Conservation (phyloP, 2,888 invertebrate species). For the Drosophila melanosoma region DNA sequence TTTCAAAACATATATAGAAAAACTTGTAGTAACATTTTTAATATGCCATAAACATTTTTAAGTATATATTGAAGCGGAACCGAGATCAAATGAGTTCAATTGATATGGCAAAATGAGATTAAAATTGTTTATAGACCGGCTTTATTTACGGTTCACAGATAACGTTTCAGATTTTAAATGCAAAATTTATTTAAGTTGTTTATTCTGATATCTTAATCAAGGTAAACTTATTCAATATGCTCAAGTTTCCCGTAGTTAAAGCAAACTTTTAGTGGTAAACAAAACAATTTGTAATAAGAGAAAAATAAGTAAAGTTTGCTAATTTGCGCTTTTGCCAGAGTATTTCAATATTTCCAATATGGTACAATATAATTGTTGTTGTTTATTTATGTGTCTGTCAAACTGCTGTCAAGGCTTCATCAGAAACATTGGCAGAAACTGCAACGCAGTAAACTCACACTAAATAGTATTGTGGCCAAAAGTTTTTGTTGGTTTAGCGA, state of each 20-base stretch:
- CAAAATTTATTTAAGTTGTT: not conserved
- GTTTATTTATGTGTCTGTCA: conserved; percentile 70
- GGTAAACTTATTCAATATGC: not conserved
- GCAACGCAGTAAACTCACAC: conserved; percentile 13
- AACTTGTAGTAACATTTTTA: not conserved
- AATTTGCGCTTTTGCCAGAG: conserved; percentile 8
- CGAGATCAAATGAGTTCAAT: conserved; percentile 2
- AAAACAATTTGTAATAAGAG: not conserved
- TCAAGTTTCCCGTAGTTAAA: not conserved
- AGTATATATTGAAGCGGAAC: not conserved
- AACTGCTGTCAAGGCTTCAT: conserved; percentile 75
- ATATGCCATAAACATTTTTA: not conserved
- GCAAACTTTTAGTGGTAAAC: conserved; percentile 10
- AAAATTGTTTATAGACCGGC: conserved; percentile 1
- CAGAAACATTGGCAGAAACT: conserved; percentile 15
- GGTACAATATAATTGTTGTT: conserved; percentile 16
- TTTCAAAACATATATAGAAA: not conserved
- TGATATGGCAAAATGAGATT: conserved; percentile 1
- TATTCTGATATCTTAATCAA: not conserved
- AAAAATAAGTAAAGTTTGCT: conserved; percentile 7
- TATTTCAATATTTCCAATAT: conserved; percentile 14
- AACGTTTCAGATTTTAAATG: not conserved
- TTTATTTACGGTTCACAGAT: conserved; percentile 5
- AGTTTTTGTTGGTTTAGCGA: conserved; percentile 59
- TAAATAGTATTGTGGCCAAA: conserved; percentile 49